phyloP scores from a whole-genome alignment of 2,113 vertebrate genomes.

The Zapus hudsonius region DNA sequence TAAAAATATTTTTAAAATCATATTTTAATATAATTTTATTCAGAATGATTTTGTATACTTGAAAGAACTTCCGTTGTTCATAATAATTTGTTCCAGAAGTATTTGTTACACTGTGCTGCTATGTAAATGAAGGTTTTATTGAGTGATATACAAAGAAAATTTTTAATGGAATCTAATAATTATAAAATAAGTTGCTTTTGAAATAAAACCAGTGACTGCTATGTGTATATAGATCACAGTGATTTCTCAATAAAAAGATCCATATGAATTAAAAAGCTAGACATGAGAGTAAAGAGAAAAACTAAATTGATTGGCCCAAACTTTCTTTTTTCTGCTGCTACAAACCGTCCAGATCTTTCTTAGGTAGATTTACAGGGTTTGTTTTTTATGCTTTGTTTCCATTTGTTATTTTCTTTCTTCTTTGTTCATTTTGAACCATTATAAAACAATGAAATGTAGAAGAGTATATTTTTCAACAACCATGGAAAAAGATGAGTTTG shows the following conservation, averaged over 20 bases:
- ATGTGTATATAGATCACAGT: constrained; percentile 15
- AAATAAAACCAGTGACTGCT: too few relatives aligned
- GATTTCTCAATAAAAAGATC: constrained; percentile 22
- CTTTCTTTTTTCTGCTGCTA: neutral
- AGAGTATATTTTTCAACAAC: neutral
- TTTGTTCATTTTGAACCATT: constrained; percentile 46
- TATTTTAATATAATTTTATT: neutral
- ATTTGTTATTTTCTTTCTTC: neutral
- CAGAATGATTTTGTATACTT: neutral
- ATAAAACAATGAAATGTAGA: neutral
- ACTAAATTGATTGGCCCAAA: neutral
- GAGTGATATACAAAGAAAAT: constrained; percentile 35
- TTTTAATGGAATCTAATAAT: constrained; percentile 8
- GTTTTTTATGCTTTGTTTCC: neutral
- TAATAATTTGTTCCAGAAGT: constrained; percentile 37
- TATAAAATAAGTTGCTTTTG: constrained; percentile 43
- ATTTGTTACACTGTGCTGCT: neutral
- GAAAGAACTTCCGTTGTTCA: neutral
- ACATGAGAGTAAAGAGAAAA: neutral
- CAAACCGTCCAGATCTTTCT: neutral
- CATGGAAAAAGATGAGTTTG: neutral
- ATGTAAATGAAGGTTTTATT: constrained; percentile 13
- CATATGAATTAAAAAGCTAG: neutral
- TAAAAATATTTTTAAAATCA: neutral
- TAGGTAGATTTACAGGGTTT: neutral